phyloP scores from a whole-genome alignment of 2,888 invertebrate genomes.

The Xestia c-nigrum region DNA sequence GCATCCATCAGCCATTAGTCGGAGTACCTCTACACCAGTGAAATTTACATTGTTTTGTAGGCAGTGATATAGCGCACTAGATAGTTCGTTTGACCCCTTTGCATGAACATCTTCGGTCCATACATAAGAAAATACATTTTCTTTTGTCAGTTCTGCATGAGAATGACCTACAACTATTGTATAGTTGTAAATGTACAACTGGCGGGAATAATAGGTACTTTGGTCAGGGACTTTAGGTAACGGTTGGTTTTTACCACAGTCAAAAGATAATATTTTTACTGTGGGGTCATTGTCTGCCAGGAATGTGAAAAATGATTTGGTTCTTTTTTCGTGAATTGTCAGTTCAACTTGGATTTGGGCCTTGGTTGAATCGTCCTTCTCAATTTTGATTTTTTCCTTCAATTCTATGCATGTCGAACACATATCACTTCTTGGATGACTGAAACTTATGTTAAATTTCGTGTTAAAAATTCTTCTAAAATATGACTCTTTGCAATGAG shows the following conservation, averaged over 20 bases:
- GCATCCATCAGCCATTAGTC: constrained; percentile 68
- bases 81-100: too few species aligned
- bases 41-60: too few species aligned
- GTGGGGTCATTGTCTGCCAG: constrained; percentile 33
- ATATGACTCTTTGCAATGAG: constrained; percentile 53
- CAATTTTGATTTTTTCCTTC: constrained; percentile 43
- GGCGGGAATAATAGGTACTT: constrained; percentile 52
- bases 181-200: constrained; percentile 48
- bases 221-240: constrained; percentile 53
- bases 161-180: constrained; percentile 42
- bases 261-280: neutral
- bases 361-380: constrained; percentile 31
- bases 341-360: constrained; percentile 22
- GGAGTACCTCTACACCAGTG: neutral
- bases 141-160: constrained; percentile 30
- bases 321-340: constrained; percentile 23
- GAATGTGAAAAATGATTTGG: constrained; percentile 28
- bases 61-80: too few species aligned
- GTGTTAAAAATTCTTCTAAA: constrained; percentile 49
- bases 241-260: constrained; percentile 45
- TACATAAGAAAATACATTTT: constrained; percentile 40
- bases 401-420: constrained; percentile 51
- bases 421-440: constrained; percentile 29
- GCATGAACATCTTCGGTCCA: constrained; percentile 47
- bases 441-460: constrained; percentile 48